Conservation (phyloP, 2,888 invertebrate species). For the Galeopsomyia nigrocyanea region DNA sequence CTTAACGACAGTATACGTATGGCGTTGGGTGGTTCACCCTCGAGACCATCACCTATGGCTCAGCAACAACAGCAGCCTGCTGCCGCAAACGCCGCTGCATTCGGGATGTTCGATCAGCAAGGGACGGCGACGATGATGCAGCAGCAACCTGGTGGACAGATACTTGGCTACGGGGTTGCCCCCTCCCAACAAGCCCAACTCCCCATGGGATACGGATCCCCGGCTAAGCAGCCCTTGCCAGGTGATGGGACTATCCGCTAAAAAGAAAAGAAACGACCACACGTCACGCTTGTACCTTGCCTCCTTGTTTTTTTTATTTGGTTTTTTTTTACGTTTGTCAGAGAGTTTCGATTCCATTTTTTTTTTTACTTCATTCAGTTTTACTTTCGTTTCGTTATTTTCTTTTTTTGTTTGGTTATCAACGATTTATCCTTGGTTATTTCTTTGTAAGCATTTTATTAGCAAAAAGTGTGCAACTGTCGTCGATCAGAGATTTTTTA, state of each 20-base stretch:
- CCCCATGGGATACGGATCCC: conserved; percentile 68
- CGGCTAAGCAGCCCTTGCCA: conserved; percentile 70
- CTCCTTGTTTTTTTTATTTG: conserved; percentile 62
- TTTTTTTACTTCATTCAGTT: not conserved
- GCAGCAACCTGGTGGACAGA: conserved; percentile 53
- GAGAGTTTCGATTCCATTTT: too few species aligned
- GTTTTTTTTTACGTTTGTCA: too few species aligned
- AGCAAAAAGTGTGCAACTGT: conserved; percentile 23
- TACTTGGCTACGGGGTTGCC: conserved; percentile 60
- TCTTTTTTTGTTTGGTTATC: conserved; percentile 16
- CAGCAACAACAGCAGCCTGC: conserved; percentile 53
- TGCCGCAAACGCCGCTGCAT: conserved; percentile 56
- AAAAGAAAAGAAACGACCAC: conserved; percentile 29
- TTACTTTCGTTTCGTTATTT: conserved; percentile 44
- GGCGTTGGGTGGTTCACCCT: conserved; percentile 77
- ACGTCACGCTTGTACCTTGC: conserved; percentile 47
- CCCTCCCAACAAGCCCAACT: conserved; percentile 62
- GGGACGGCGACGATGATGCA: conserved; percentile 51
- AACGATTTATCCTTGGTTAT: conserved; percentile 34
- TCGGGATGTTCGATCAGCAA: conserved; percentile 63
- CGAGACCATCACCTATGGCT: conserved; percentile 61
- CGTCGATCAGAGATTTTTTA: not conserved
- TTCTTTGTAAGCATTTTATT: conserved; percentile 31
- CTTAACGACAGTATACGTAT: conserved; percentile 79
- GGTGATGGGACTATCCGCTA: conserved; percentile 66